These are phyloP conservation scores for Danio jaintianensis DNA, from an alignment of 2,797 vertebrate species.

Conservation along the genomic window DNA sequence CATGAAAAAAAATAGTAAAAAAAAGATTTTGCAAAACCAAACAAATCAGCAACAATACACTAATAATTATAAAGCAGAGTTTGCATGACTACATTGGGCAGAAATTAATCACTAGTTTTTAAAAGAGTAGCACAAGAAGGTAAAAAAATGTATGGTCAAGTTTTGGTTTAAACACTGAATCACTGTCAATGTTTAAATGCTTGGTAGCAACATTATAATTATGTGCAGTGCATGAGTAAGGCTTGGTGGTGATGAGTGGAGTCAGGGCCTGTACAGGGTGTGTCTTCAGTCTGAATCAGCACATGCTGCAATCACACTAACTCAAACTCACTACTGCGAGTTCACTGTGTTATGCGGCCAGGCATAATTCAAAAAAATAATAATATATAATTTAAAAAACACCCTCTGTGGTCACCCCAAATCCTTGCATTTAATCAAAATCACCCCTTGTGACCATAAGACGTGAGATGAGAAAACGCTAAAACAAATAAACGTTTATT, in stretches of 20 bases:
- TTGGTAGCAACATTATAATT: constrained; percentile 21
- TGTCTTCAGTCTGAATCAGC: constrained; percentile 29
- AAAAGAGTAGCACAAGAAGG: neutral
- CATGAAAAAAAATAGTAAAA: too few relatives aligned
- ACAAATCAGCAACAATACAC: neutral
- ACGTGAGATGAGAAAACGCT: neutral
- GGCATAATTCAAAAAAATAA: neutral
- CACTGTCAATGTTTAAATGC: constrained; percentile 14
- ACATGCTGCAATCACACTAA: neutral
- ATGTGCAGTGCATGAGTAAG: constrained; percentile 16
- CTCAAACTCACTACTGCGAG: neutral
- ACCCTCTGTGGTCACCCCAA: neutral
- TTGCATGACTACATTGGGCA: neutral
- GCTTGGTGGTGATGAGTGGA: neutral
- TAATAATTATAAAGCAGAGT: neutral
- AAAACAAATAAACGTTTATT: too few relatives aligned
- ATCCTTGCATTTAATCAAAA: neutral
- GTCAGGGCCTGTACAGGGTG: constrained; percentile 15
- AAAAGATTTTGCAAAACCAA: neutral
- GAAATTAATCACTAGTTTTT: neutral
- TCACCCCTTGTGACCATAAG: neutral
- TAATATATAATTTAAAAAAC: neutral
- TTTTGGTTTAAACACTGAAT: neutral
- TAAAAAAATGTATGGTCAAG: neutral
- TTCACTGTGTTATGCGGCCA: constrained; percentile 3